phyloP scores from a whole-genome alignment of 2,797 vertebrate species.

The Neosilurus hyrtlii region DNA sequence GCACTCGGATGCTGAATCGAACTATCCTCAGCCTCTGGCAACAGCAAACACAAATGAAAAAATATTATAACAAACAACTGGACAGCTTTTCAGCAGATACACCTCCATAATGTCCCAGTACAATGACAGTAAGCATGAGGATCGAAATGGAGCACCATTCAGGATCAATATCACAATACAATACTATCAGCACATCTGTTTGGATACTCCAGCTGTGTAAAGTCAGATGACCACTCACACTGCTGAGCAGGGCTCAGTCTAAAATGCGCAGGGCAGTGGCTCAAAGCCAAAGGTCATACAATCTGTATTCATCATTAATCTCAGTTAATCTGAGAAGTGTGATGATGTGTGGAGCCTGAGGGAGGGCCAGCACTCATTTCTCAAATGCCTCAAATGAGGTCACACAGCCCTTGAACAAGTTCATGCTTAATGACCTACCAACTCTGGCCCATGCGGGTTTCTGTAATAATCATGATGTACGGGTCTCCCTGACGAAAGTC shows the following conservation, averaged over 20 bases:
- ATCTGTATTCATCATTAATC: slow-evolving; percentile 39
- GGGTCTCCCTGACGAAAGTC: slow-evolving; percentile 5
- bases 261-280: slow-evolving; percentile 18
- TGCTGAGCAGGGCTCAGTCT: background rate
- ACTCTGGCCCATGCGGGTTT: slow-evolving; percentile 16
- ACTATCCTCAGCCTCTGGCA: slow-evolving; percentile 69
- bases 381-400: slow-evolving; percentile 41
- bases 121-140: background rate
- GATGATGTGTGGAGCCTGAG: slow-evolving; percentile 31
- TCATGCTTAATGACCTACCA: slow-evolving; percentile 39
- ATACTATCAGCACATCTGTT: background rate
- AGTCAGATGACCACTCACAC: background rate
- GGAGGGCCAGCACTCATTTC: slow-evolving; percentile 40
- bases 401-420: slow-evolving; percentile 24
- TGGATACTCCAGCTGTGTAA: background rate
- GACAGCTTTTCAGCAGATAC: background rate
- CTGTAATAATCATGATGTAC: slow-evolving; percentile 13
- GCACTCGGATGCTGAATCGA: slow-evolving; percentile 73
- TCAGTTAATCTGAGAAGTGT: slow-evolving; percentile 45
- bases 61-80: slow-evolving; percentile 21
- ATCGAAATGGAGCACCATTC: background rate
- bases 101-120: background rate
- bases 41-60: slow-evolving; percentile 51
- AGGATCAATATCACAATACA: background rate
- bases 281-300: slow-evolving; percentile 36